Conservation (phyloP, 2,888 invertebrate genomes). For the Hydriomena furcata region DNA sequence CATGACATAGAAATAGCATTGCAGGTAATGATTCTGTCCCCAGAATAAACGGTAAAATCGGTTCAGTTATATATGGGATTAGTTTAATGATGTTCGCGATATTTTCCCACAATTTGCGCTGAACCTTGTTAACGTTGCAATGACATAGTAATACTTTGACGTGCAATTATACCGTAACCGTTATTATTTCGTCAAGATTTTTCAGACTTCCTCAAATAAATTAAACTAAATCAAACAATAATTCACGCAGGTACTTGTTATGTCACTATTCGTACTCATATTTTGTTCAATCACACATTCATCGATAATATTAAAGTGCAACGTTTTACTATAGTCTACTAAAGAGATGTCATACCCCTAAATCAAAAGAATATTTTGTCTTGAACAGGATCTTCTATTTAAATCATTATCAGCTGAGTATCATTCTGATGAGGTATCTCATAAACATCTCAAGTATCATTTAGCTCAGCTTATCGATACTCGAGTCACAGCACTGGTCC, state of each 20-base stretch:
- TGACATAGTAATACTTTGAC: constrained; percentile 11
- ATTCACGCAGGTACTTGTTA: background rate
- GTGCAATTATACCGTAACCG: constrained; percentile 19
- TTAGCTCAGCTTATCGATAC: constrained; percentile 22
- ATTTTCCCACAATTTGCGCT: constrained; percentile 18
- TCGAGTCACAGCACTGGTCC: constrained; percentile 13
- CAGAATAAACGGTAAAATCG: constrained; percentile 21
- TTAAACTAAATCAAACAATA: background rate
- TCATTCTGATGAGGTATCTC: background rate
- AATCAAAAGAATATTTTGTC: too few species aligned
- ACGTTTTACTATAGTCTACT: background rate
- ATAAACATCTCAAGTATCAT: constrained; percentile 10
- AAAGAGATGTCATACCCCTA: too few species aligned
- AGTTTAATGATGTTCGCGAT: constrained; percentile 4
- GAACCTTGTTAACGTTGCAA: constrained; percentile 18
- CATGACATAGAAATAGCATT: constrained; percentile 5
- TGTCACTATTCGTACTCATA: background rate
- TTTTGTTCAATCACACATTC: constrained; percentile 1
- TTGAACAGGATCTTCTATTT: background rate
- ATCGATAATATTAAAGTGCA: too few species aligned
- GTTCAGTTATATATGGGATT: constrained; percentile 10
- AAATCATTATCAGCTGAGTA: constrained; percentile 1
- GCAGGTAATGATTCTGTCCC: constrained; percentile 16
- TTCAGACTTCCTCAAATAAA: constrained; percentile 3
- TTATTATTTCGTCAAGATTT: constrained; percentile 17